phyloP scores from a whole-genome alignment of 35 echinoderm and acorn worm species.

The Ophiothrix spiculata region DNA sequence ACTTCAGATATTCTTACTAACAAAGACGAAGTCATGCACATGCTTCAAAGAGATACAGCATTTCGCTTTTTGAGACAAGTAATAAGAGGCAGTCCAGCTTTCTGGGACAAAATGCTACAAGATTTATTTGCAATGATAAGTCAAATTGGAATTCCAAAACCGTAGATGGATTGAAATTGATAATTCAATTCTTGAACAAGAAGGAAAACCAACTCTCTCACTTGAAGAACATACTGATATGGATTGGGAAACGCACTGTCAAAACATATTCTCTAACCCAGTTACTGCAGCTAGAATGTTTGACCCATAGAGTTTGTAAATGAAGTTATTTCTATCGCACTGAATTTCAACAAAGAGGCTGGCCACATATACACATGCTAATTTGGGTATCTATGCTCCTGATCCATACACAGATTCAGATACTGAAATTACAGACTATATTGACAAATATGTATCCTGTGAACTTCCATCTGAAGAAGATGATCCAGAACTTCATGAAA shows the following conservation, averaged over 20 bases:
- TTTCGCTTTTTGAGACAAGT: conserved; percentile 36
- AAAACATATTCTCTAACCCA: conserved; percentile 46
- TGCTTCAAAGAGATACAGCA: neutral
- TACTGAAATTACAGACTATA: conserved; percentile 38
- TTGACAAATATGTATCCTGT: conserved; percentile 52
- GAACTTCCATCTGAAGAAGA: neutral
- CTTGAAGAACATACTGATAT: conserved; percentile 22
- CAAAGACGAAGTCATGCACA: neutral
- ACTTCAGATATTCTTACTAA: conserved; percentile 22
- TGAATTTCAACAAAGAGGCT: conserved; percentile 61
- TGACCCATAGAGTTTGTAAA: conserved; percentile 47
- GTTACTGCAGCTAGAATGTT: conserved; percentile 83
- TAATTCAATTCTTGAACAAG: conserved; percentile 39
- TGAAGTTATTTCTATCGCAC: conserved; percentile 63
- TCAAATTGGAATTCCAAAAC: conserved; percentile 51
- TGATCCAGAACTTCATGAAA: neutral
- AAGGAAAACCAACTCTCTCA: conserved; percentile 23
- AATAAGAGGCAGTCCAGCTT: conserved; percentile 25
- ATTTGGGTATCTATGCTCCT: conserved; percentile 70
- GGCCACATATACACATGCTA: conserved; percentile 43
- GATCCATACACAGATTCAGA: conserved; percentile 11
- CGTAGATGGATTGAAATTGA: conserved; percentile 2
- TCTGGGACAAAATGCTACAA: conserved; percentile 44
- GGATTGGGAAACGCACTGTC: conserved; percentile 62
- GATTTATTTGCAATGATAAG: conserved; percentile 67